A percentile compares a stretch with the other conserved stretches of the same genome.
phyloP scores from a whole-genome alignment of 1,140 invertebrate species.

The Neodiprion pinetum region DNA sequence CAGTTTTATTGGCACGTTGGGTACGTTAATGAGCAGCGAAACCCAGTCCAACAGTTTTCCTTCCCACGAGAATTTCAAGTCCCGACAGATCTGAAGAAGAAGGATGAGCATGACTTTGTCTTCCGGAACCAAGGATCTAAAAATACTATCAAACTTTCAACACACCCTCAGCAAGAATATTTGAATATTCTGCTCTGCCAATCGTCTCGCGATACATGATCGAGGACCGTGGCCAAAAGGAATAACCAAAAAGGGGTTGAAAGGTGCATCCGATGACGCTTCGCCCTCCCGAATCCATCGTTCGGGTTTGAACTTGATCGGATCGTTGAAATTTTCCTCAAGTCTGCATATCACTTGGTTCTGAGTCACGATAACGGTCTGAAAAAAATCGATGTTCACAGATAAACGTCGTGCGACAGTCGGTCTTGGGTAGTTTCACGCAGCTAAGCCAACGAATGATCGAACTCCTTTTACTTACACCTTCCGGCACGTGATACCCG shows the following conservation, averaged over 20 bases:
- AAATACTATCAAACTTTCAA: conserved; percentile 30
- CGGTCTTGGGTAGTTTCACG: conserved; percentile 10
- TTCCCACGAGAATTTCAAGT: conserved; percentile 74
- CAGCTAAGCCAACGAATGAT: conserved; percentile 7
- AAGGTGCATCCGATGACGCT: conserved; percentile 34
- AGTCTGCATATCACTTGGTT: conserved; percentile 81
- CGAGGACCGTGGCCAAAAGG: conserved; percentile 91
- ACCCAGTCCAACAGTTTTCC: conserved; percentile 68
- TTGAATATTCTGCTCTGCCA: conserved; percentile 89
- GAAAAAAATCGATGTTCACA: conserved; percentile 44
- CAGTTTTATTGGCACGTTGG: conserved; percentile 73
- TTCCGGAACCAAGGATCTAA: background rate
- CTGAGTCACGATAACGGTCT: conserved; percentile 89
- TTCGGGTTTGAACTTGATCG: conserved; percentile 77
- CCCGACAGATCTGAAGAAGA: conserved; percentile 70
- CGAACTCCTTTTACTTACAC: conserved; percentile 66
- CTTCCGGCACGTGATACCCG: conserved; percentile 84
- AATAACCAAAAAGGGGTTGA: conserved; percentile 79
- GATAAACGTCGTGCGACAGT: background rate
- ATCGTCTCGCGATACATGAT: conserved; percentile 84
- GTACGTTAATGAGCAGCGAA: conserved; percentile 81
- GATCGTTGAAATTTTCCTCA: conserved; percentile 73
- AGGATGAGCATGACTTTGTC: conserved; percentile 32
- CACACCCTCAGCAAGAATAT: conserved; percentile 79
- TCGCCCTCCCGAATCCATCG: conserved; percentile 69